Base-by-base conservation (phyloP, 2,113 vertebrate species). In the Chiloscyllium plagiosum region DNA sequence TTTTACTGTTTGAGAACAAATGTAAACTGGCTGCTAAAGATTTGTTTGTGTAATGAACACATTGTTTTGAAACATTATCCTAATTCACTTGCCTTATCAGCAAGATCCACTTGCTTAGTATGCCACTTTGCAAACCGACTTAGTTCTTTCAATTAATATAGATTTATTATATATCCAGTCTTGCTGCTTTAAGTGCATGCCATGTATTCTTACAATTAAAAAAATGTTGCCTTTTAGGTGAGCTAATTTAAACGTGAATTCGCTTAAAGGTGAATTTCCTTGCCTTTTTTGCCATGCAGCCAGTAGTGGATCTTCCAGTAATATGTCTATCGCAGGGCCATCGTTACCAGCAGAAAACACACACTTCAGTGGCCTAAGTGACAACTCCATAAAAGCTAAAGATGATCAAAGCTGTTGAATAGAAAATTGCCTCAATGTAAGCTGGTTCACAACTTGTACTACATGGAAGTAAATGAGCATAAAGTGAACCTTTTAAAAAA, bases 381-480 rank as follows among this genome's bases (percentile, higher is more conserved):
- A 95, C 50, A 80, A 68, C 94, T 50, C 76, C 94, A 76, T 97
- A 95, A 97, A 97, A 97, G 97, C 96, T 97, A 95, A 97, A 97
- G 96, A 90, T 96, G 70, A 95, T 80, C 7, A 96, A 97, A 96
- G 93, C 96, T 95, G 96, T 97, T 50, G 47, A 95, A 95, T 52
- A 24, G 50, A 90, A 95, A 95, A 15, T 24, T 94, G n/a, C 29
- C 66, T 94, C 47, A 37, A 94, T 72, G 94, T 72, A 50, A 76
- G 47, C 94, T 95, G 37, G 22, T 52, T 17, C 26, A 52, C 13
- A 72, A 68, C 24, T 76, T 72, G 94, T 72, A 72, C 24, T 42
- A 72, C 13, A 33, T 95, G 24, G 24, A 95, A 95, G 72, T 72
- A 29, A 72, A 69, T 50, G 65, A 65, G 70, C 42, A 70, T 70